Percentiles rank a stretch among this genome's conserved stretches.
Evolutionary conservation across 2,113 vertebrate genomes (phyloP).

Genomic region (Turnix velox): DNA sequence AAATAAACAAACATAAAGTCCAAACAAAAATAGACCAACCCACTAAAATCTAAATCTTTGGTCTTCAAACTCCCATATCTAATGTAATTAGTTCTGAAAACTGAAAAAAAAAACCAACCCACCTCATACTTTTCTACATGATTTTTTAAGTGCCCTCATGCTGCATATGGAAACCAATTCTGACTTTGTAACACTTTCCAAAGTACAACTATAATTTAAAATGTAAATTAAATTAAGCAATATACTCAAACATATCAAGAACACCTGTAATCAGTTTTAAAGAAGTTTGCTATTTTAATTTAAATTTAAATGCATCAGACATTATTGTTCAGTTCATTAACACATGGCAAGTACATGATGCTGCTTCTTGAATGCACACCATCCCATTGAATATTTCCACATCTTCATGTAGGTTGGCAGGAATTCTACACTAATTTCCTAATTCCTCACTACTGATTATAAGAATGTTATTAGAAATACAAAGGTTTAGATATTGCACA

Average conservation of each 20-base stretch:
- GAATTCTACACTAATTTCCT: background rate
- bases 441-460: background rate
- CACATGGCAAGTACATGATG: background rate
- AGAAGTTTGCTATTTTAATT: background rate
- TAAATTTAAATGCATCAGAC: background rate
- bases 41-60: background rate
- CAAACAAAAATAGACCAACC: background rate
- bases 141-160: background rate
- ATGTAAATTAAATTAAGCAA: background rate
- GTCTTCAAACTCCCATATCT: background rate
- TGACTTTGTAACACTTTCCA: background rate
- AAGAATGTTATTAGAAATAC: background rate
- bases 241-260: background rate
- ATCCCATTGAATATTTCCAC: background rate
- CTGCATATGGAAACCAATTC: background rate
- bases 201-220: background rate
- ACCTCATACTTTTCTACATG: too few species aligned
- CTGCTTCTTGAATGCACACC: background rate
- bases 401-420: background rate
- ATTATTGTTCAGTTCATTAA: background rate
- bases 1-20: background rate
- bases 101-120: background rate
- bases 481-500: background rate
- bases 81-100: background rate
- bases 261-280: background rate